These are phyloP conservation scores for Argyra leucocephala DNA, from an alignment of 2,888 invertebrate species.

Conservation along the genomic window DNA sequence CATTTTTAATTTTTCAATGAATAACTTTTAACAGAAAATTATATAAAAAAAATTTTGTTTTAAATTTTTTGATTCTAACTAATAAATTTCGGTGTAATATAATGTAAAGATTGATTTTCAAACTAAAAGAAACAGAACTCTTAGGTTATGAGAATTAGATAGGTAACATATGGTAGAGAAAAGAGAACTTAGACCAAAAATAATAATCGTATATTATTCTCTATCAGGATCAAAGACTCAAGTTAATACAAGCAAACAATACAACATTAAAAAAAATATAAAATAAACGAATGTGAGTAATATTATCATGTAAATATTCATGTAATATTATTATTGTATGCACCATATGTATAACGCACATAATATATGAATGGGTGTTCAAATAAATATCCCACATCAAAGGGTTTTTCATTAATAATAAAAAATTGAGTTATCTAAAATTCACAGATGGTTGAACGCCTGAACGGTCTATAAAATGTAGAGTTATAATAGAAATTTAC, in stretches of 20 bases:
- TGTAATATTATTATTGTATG: background rate
- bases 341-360: background rate
- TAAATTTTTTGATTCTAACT: no score
- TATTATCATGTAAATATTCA: background rate
- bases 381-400: background rate
- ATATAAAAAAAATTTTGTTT: no score
- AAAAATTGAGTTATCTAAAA: conserved; percentile 8
- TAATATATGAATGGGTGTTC: background rate
- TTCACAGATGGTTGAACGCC: background rate
- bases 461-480: background rate
- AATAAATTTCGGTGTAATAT: no score
- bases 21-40: no score
- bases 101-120: no score
- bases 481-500: background rate
- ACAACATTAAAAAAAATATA: background rate
- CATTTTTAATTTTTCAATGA: no score
- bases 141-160: background rate
- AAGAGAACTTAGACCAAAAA: background rate
- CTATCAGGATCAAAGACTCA: no score
- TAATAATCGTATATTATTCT: background rate
- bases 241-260: background rate
- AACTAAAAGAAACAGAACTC: no score
- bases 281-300: background rate
- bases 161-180: background rate
- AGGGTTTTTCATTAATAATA: conserved; percentile 7